Conservation (phyloP, 1,140 invertebrate species). For the Mamestra configurata region DNA sequence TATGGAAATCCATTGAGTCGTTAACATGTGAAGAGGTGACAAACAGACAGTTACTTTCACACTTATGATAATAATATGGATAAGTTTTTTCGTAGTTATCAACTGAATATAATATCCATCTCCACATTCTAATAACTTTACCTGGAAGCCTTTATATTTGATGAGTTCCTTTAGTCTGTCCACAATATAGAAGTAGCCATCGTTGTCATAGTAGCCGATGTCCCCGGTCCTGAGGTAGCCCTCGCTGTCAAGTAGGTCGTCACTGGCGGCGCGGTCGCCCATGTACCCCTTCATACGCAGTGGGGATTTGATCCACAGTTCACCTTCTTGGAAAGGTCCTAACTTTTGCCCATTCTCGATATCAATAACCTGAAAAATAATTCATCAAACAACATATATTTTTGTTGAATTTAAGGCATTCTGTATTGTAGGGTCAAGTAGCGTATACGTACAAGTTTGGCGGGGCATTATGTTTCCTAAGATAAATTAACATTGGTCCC, state of each 20-base stretch:
- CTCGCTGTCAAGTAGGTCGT: constrained; percentile 90
- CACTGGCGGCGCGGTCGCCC: constrained; percentile 90
- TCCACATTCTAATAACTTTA: constrained; percentile 59
- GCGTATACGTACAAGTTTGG: too few species aligned
- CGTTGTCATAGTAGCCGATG: constrained; percentile 92
- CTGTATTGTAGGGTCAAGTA: too few species aligned
- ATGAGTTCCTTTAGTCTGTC: constrained; percentile 95
- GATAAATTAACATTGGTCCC: too few species aligned
- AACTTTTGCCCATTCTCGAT: constrained; percentile 89
- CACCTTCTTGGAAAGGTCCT: constrained; percentile 90
- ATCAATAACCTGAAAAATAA: constrained; percentile 87
- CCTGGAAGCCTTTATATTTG: constrained; percentile 94
- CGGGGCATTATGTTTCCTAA: too few species aligned
- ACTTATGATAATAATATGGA: too few species aligned
- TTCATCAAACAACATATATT: neutral
- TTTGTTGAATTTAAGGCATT: too few species aligned
- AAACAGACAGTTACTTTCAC: too few species aligned
- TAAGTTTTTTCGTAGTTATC: too few species aligned
- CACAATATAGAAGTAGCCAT: constrained; percentile 92
- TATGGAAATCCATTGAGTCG: too few species aligned
- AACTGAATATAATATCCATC: too few species aligned
- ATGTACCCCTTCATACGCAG: constrained; percentile 92
- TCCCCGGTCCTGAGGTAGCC: constrained; percentile 95
- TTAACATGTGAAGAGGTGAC: too few species aligned
- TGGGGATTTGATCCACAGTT: constrained; percentile 92